Evolutionary conservation across 2,113 vertebrate genomes (phyloP).

Genomic region (Pogona vitticeps): DNA sequence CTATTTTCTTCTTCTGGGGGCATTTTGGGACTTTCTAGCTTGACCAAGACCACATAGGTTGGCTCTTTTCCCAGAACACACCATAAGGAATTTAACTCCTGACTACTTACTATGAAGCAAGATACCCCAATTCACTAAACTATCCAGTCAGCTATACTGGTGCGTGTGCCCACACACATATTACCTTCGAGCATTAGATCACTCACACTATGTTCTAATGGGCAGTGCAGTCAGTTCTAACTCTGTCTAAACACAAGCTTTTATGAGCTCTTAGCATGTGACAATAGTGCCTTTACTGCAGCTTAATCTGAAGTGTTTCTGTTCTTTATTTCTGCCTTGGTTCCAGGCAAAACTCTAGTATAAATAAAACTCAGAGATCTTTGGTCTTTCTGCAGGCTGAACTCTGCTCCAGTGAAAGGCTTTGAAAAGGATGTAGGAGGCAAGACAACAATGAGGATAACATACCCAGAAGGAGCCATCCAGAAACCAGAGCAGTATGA

Average conservation of each 20-base stretch:
- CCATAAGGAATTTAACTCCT: too few relatives aligned
- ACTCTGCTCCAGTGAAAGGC: constrained; percentile 90
- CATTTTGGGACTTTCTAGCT: too few relatives aligned
- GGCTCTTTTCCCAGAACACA: too few relatives aligned
- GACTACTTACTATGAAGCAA: too few relatives aligned
- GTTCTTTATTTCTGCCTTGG: not conserved
- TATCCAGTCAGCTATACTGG: too few relatives aligned
- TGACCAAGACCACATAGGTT: too few relatives aligned
- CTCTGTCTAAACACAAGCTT: too few relatives aligned
- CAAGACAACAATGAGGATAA: constrained; percentile 96
- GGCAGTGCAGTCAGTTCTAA: not conserved
- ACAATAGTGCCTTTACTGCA: not conserved
- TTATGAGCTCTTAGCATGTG: not conserved
- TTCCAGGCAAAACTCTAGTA: not conserved
- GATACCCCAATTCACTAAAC: too few relatives aligned
- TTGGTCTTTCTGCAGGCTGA: constrained; percentile 81
- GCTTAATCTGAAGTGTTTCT: not conserved
- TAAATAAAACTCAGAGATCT: not conserved
- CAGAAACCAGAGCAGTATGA: constrained; percentile 92
- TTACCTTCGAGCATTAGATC: constrained; percentile 7
- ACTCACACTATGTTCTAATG: not conserved
- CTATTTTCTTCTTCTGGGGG: too few relatives aligned
- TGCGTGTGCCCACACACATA: fast-evolving
- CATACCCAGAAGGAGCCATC: constrained; percentile 97
- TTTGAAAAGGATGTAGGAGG: constrained; percentile 92